Percentiles rank a stretch among this genome's conserved stretches.
Evolutionary conservation across 2,888 invertebrate species (phyloP).

Genomic region (Sarcophaga subvicina): DNA sequence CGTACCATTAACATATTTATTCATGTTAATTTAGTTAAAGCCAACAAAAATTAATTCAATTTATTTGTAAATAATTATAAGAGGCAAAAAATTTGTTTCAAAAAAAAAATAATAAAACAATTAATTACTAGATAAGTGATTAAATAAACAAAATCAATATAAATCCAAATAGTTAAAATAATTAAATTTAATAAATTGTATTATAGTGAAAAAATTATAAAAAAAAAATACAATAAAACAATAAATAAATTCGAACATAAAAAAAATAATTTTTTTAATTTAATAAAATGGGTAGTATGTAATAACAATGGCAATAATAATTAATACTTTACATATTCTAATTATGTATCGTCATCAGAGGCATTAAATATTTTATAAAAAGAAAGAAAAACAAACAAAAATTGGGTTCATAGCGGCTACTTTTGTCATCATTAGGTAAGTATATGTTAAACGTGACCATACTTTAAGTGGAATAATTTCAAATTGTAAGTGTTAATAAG

Average conservation of each 20-base stretch:
- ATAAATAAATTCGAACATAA: slow-evolving; percentile 16
- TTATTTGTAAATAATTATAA: slow-evolving; percentile 58
- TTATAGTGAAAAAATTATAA: slow-evolving; percentile 69
- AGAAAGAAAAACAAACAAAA: too few species aligned
- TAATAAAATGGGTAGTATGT: neutral
- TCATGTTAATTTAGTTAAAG: slow-evolving; percentile 48
- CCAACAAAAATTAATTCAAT: slow-evolving; percentile 66
- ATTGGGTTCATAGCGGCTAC: too few species aligned
- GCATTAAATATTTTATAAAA: too few species aligned
- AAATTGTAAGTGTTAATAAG: too few species aligned
- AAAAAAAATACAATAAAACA: slow-evolving; percentile 29
- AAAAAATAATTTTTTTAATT: neutral
- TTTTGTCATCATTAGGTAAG: too few species aligned
- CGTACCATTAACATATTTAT: slow-evolving; percentile 50
- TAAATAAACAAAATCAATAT: slow-evolving; percentile 69
- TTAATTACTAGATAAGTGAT: slow-evolving; percentile 70
- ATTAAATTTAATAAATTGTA: slow-evolving; percentile 79
- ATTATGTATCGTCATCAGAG: too few species aligned
- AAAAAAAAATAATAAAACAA: slow-evolving; percentile 55
- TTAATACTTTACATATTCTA: neutral
- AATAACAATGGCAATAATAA: neutral
- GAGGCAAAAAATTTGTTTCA: slow-evolving; percentile 11
- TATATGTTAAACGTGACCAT: too few species aligned
- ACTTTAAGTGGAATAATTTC: too few species aligned
- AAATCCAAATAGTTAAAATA: slow-evolving; percentile 72